Evolutionary conservation across 1,140 invertebrate genomes (phyloP).

Genomic region (Drosophila oshimai): DNA sequence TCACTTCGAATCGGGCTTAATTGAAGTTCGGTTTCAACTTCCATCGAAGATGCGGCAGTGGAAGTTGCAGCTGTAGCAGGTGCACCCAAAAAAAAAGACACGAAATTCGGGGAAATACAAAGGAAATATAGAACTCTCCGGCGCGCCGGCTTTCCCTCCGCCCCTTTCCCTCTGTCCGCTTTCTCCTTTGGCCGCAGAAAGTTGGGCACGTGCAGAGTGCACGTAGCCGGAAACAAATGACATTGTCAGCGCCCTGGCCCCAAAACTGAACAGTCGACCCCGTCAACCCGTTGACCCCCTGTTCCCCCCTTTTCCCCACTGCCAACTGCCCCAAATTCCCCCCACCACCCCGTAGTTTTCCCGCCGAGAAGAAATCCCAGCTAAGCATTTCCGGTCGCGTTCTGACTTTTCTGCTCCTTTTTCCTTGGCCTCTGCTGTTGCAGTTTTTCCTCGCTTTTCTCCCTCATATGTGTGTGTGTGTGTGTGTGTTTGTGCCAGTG

Average conservation of each 20-base stretch:
- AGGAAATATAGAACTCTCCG: neutral
- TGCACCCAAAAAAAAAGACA: constrained; percentile 9
- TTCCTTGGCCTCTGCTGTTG: constrained; percentile 11
- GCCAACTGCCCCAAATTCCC: neutral
- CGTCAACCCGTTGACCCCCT: neutral
- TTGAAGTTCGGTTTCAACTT: constrained; percentile 49
- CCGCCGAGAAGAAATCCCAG: constrained; percentile 63
- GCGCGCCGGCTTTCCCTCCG: neutral
- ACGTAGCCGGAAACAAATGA: constrained; percentile 77
- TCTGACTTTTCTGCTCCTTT: constrained; percentile 27
- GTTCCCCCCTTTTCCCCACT: neutral
- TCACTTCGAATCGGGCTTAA: constrained; percentile 51
- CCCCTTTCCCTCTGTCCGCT: neutral
- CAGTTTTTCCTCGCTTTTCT: constrained; percentile 1
- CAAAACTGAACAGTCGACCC: constrained; percentile 19
- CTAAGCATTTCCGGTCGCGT: constrained; percentile 72
- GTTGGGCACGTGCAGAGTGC: constrained; percentile 61
- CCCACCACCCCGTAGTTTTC: constrained; percentile 1
- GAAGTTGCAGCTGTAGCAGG: constrained; percentile 41
- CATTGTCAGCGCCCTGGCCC: constrained; percentile 67
- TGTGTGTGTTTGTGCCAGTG: neutral
- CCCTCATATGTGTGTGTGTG: neutral
- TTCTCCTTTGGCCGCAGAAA: constrained; percentile 17
- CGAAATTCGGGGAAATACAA: neutral
- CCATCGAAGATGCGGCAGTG: constrained; percentile 17